Evolutionary conservation across 1,140 invertebrate genomes (phyloP), one percentile per base, ranked within the genome.

Genomic region (Ruditapes philippinarum): DNA sequence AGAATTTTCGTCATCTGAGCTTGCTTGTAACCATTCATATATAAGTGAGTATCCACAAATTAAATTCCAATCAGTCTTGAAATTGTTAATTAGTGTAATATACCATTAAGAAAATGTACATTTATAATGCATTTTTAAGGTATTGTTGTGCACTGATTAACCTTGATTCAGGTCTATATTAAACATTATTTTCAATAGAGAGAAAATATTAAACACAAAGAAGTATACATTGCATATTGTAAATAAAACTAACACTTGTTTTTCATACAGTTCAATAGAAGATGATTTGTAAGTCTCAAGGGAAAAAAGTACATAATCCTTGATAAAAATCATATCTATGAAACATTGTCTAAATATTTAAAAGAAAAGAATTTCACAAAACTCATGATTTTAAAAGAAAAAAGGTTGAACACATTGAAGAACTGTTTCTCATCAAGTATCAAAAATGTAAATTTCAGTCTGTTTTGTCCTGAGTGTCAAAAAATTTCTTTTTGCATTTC

Each of bases 21-120:
- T n/a, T n/a, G n/a, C n/a, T n/a, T n/a, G n/a, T n/a, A n/a, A n/a
- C n/a, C n/a, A n/a, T n/a, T n/a, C n/a, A n/a, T n/a, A n/a, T n/a
- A n/a, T n/a, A n/a, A n/a, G n/a, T 9, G n/a, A 65, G 60, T 65
- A 11, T 11, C 60, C 60, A 65, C 60, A 65, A 65, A 65, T 65
- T 65, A 11, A 65, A 65, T 11, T 65, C 60, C 60, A 65, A 65
- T 65, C 60, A 11, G 9, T 9, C 9, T n/a, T 65, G 60, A n/a
- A 65, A 65, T 65, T 65, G 60, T 65, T 65, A 65, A 65, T 65
- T 11, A 65, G 60, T 65, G 60, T 65, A 65, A 65, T 65, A 65
- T 65, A n/a, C 60, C 9, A 65, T 65, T 65, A 65, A 11, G 60
- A 65, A 65, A 31, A 65, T n/a, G n/a, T n/a, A n/a, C n/a, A n/a